Percentiles rank a stretch among this genome's conserved stretches.
Evolutionary conservation across 2,797 vertebrate species (phyloP).

Genomic region (Varecia variegata): DNA sequence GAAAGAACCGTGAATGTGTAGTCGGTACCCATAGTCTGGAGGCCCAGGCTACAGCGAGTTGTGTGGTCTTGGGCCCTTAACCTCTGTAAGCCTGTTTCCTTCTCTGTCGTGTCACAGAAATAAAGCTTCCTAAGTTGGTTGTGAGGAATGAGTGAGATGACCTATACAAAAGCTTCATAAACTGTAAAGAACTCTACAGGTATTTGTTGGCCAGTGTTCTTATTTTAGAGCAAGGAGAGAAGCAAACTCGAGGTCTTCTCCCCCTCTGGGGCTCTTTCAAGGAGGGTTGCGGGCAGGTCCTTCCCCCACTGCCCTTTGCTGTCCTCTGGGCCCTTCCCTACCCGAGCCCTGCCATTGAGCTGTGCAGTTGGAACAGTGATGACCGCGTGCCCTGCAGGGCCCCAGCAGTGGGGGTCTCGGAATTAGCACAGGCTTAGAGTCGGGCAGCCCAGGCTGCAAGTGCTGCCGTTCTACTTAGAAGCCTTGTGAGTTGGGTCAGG

Average conservation of each 20-base stretch:
- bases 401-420: neutral
- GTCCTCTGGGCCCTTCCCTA: neutral
- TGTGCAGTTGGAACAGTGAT: neutral
- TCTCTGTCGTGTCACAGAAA: neutral
- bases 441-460: too few relatives aligned
- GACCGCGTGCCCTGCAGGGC: neutral
- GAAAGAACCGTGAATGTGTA: fast-evolving
- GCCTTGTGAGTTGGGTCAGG: neutral
- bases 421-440: neutral
- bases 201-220: neutral
- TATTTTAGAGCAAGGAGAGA: neutral
- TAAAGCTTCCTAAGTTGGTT: neutral
- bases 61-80: neutral
- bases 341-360: neutral
- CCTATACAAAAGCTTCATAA: neutral
- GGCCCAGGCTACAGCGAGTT: neutral
- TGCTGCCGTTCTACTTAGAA: neutral
- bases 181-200: neutral
- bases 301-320: neutral
- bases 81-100: neutral
- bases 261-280: neutral
- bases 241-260: neutral
- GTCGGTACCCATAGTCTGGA: neutral
- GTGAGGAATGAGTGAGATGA: neutral
- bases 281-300: neutral